Evolutionary conservation across 2,888 invertebrate genomes (phyloP).

Genomic region (Leistus spinibarbis): DNA sequence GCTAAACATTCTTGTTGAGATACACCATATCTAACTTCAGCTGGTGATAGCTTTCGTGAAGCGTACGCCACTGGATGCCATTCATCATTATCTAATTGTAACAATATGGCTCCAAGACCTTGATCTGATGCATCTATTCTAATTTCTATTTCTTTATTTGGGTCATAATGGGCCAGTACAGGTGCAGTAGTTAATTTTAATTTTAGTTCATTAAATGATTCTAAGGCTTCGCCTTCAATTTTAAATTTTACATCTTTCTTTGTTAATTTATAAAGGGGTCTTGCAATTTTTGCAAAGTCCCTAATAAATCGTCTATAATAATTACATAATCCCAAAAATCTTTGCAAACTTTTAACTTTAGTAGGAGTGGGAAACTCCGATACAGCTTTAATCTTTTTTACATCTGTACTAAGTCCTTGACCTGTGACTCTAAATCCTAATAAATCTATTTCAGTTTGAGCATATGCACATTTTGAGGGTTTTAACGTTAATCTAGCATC

Average conservation of each 20-base stretch:
- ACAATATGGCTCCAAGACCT: slow-evolving; percentile 47
- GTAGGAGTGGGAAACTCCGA: slow-evolving; percentile 30
- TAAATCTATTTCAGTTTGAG: slow-evolving; percentile 12
- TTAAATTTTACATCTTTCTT: slow-evolving; percentile 36
- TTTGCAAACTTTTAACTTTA: slow-evolving; percentile 17
- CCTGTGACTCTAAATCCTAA: slow-evolving; percentile 30
- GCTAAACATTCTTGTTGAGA: too few relatives aligned
- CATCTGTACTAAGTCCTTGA: slow-evolving; percentile 26
- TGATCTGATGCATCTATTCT: slow-evolving; percentile 40
- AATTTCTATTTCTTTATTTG: slow-evolving; percentile 40
- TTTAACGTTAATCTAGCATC: slow-evolving; percentile 41
- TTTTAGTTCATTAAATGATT: slow-evolving; percentile 32
- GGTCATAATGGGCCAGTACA: slow-evolving; percentile 40
- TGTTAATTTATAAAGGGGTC: slow-evolving; percentile 39
- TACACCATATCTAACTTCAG: too few relatives aligned
- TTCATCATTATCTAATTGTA: slow-evolving; percentile 46
- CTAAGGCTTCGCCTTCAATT: slow-evolving; percentile 16
- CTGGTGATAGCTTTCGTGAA: too few relatives aligned
- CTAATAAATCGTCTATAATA: slow-evolving; percentile 33
- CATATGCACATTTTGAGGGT: slow-evolving; percentile 38
- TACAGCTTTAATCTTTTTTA: slow-evolving; percentile 25
- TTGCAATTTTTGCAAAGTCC: slow-evolving; percentile 40
- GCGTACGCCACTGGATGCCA: too few relatives aligned
- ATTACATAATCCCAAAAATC: slow-evolving; percentile 33
- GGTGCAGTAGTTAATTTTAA: slow-evolving; percentile 37